Base-by-base conservation (phyloP, 1,140 invertebrate species). In the Leptinotarsa undecemlineata region DNA sequence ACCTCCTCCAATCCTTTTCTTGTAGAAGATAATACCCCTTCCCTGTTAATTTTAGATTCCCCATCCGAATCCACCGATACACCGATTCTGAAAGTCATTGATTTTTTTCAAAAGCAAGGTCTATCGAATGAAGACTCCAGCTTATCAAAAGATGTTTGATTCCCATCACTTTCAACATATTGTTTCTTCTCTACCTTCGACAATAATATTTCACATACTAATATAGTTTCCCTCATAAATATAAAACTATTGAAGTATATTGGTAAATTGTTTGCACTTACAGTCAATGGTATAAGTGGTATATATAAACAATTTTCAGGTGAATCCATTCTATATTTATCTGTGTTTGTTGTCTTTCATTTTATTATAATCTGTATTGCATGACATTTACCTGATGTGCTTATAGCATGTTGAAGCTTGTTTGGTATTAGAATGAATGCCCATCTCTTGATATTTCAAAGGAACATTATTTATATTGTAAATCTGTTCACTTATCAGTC, bases 1-100 rank as follows among this genome's bases (percentile, higher is more conserved):
- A 79, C 74, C 79, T 85, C 87, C 81, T 87, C 86, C 76, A 89
- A 88, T 85, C 87, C 88, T 60, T 89, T 89, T 80, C 86, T 88
- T 78, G 85, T 86, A 75, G 88, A 88, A 67, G 83, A 86, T 85
- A 83, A 82, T 81, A 71, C 81, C 76, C 85, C 80, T 76, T 79
- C 84, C 76, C 83, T 84, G 77, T 72, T 84, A 48, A 79, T 79
- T 71, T 61, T 80, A 23, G 80, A 80, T 67, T 81, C 81, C 14
- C 78, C 81, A 0, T 74, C 75, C 14, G 71, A 73, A 71, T 71
- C 67, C 13, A 42, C 68, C 19, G 74, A 74, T 15, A 76, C 21
- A 57, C 79, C 79, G 19, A 83, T 84, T 17, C 78, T 80, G 74
- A 79, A 82, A 51, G 83, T 84, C 6, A 76, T 83, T 23, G 79